Evolutionary conservation across 2,888 invertebrate genomes (phyloP).

Genomic region (Palloptera scutellata): DNA sequence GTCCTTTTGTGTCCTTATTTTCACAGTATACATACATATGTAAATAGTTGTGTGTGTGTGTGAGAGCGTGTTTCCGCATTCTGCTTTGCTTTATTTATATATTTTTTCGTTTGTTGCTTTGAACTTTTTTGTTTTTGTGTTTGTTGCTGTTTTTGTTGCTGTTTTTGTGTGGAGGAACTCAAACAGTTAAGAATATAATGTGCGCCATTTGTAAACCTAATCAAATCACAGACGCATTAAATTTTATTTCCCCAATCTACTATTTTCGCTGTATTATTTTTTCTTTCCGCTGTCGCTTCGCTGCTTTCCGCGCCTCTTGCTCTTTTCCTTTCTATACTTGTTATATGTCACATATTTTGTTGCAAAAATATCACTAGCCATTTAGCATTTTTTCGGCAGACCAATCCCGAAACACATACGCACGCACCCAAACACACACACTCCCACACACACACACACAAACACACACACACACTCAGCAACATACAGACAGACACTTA

Average conservation of each 20-base stretch:
- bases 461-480: neutral
- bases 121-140: neutral
- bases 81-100: neutral
- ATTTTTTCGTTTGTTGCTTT: constrained; percentile 4
- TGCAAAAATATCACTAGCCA: neutral
- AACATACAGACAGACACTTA: neutral
- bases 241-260: constrained; percentile 16
- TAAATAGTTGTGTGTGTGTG: neutral
- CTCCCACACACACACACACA: constrained; percentile 11
- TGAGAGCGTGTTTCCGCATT: neutral
- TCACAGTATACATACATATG: neutral
- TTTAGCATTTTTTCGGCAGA: neutral
- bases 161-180: neutral
- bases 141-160: constrained; percentile 3
- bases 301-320: neutral
- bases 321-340: neutral
- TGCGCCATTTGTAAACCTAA: constrained; percentile 35
- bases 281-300: neutral
- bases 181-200: constrained; percentile 33
- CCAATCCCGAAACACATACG: neutral
- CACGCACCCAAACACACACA: neutral
- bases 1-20: neutral
- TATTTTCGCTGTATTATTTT: neutral
- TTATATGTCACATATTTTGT: too few relatives aligned
- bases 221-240: constrained; percentile 39